phyloP scores from a whole-genome alignment of 2,113 vertebrate genomes.

The Oceanodroma tethys region DNA sequence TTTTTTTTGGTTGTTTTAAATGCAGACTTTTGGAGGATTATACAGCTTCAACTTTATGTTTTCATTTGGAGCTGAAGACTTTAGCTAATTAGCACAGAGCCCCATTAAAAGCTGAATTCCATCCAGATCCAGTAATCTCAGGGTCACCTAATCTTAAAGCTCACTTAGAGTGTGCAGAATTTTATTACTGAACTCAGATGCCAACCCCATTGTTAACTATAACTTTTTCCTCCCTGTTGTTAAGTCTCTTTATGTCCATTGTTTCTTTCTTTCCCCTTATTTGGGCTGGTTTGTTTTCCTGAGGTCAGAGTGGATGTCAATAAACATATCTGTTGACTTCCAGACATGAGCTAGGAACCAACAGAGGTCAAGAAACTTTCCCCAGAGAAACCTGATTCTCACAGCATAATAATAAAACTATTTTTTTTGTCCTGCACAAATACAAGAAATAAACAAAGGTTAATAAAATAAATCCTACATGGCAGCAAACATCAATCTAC shows the following conservation, averaged over 20 bases:
- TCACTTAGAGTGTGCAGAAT: background rate
- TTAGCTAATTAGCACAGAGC: background rate
- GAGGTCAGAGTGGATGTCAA: constrained; percentile 45
- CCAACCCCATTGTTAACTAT: background rate
- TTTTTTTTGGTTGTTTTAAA: background rate
- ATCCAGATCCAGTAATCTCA: background rate
- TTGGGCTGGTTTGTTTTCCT: constrained; percentile 2
- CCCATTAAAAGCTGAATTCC: background rate
- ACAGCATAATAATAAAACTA: background rate
- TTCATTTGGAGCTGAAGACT: background rate
- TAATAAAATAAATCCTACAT: background rate
- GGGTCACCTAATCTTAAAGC: background rate
- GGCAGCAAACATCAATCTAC: background rate
- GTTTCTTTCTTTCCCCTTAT: constrained; percentile 35
- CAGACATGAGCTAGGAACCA: background rate
- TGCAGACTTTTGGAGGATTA: background rate
- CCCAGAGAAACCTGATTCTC: constrained; percentile 7
- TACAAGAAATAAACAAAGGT: background rate
- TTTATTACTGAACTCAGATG: background rate
- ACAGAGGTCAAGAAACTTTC: constrained; percentile 24
- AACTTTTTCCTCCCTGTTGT: background rate
- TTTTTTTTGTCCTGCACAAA: background rate
- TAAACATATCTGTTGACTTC: constrained; percentile 27
- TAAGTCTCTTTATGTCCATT: background rate
- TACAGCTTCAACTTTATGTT: background rate